Evolutionary conservation across 1,140 invertebrate genomes (phyloP), one percentile per base, ranked within the genome.

Genomic region (Ruditapes philippinarum): DNA sequence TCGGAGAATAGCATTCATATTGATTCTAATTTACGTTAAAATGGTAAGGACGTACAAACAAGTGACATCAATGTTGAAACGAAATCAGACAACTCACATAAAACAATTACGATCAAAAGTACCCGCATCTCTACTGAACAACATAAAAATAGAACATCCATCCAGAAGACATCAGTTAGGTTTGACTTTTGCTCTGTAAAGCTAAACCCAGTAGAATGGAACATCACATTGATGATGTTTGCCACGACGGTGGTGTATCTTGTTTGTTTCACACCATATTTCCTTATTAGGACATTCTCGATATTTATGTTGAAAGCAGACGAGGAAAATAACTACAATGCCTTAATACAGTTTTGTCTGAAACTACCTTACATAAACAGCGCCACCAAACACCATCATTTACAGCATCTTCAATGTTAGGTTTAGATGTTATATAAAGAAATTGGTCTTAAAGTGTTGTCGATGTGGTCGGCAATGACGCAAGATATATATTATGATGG

Each of bases 211-310:
- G 28, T 19, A 31, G 79, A 81, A 25, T 7, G 36, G 45, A 40
- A 45, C n/a, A 12, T 81, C 14, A 81, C 54, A 0, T 40, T 81
- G 2, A 81, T 62, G 57, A 81, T 81, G 79, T 49, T 60, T 19
- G 28, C 38, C 22, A 49, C 57, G 12, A 33, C 54, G 0, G 7
- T 81, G 12, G 51, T 81, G 0, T 81, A 65, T 28, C 11, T 81
- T 42, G 2, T 60, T 14, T 81, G 79, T 65, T 81, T 81, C 33
- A n/a, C 25, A 5, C 79, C 79, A 1, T 81, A 81, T n/a, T 81
- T 81, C 45, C 36, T 62, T 7, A 65, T 81, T 22, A 40, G 38
- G n/a, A 81, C 65, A 12, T 5, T 81, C 0, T 45, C 49, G 38
- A 7, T 54, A 42, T n/a, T 62, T 2, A 57, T 81, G 14, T 33